Evolutionary conservation across 2,797 vertebrate genomes (phyloP), one percentile per base, ranked within the genome.

Genomic region (Gadopsis marmoratus): DNA sequence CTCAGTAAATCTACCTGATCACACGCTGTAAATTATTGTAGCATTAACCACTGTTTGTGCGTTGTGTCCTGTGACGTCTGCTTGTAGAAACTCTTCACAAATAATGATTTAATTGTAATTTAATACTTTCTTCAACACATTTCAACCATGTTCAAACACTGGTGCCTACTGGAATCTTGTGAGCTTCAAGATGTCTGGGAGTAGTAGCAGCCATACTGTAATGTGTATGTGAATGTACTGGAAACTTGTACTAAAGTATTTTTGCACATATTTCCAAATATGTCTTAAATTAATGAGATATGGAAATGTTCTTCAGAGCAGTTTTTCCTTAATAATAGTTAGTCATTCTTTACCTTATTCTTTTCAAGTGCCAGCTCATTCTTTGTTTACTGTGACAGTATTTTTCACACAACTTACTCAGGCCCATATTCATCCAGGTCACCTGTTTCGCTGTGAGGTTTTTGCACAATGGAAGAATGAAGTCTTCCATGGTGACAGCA

Each of bases 401-500:
- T 31, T 41, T 56, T 64, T 35, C 14, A 39, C n/a, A 50, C 0
- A 54, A 95, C 96, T 94, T 89, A 97, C 96, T 97, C 78, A 96
- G 86, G 23, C 94, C 92, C 95, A 96, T 97, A 89, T 96, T 96
- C 85, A 96, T 75, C 95, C 95, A 96, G 41, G 77, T 76, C 31
- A 93, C 55, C 70, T 96, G 93, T 79, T 74, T 95, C 51, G 91
- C 67, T 69, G 91, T 93, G 76, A 95, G 82, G 68, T 82, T 83
- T 83, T 91, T 94, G 71, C 69, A 93, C 21, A 90, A 0, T 0
- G 95, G 95, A 41, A 90, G 81, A 31, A 97, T 74, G 65, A 96
- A 95, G 86, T 97, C 96, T 76, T 96, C 95, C 83, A 95, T 67
- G 0, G 96, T 96, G 56, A 97, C 96, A 1, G 96, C 96, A 54